Percentiles rank a stretch among this genome's conserved stretches.
phyloP scores from a whole-genome alignment of 2,797 vertebrate genomes.

The Paramormyrops hopkinsi region DNA sequence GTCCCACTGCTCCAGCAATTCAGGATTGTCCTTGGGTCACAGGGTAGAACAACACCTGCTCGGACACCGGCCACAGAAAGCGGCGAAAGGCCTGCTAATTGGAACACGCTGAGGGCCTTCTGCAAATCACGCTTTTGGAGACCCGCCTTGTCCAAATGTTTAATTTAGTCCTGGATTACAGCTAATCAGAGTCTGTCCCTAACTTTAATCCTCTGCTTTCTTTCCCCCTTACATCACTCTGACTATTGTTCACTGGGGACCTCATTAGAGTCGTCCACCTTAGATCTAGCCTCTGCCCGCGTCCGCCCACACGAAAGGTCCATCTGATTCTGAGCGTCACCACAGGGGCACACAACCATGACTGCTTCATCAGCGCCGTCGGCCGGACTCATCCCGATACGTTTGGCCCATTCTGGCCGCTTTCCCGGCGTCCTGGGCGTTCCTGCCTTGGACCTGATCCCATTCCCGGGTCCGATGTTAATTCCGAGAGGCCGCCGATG shows the following conservation, averaged over 20 bases:
- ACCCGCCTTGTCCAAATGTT: conserved; percentile 10
- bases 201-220: conserved; percentile 11
- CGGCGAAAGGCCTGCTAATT: neutral
- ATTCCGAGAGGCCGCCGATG: neutral
- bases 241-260: conserved; percentile 5
- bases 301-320: neutral
- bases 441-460: neutral
- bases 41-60: neutral
- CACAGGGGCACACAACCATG: neutral
- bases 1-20: neutral
- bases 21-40: neutral
- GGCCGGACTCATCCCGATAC: neutral
- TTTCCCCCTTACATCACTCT: neutral
- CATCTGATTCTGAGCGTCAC: neutral
- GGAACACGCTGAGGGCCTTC: neutral
- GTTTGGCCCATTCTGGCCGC: neutral
- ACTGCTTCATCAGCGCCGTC: neutral
- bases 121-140: neutral
- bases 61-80: neutral
- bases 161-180: conserved; percentile 12
- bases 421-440: neutral
- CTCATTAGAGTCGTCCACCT: conserved; percentile 11
- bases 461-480: neutral
- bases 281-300: neutral
- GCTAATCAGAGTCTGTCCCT: conserved; percentile 10